These are phyloP conservation scores for Hymenochirus boettgeri DNA, from an alignment of 2,113 vertebrate genomes.

Conservation along the genomic window DNA sequence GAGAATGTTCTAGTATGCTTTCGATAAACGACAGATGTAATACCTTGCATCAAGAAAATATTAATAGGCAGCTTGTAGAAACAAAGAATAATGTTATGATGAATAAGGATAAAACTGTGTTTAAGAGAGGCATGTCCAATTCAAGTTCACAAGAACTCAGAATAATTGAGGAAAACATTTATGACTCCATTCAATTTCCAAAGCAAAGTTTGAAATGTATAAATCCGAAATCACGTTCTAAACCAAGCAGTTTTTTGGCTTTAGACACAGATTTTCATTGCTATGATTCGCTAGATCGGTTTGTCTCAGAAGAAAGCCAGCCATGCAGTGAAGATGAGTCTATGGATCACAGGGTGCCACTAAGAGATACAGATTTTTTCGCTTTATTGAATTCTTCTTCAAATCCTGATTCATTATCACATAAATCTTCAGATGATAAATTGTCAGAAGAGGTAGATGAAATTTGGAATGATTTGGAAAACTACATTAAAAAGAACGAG, in stretches of 20 bases:
- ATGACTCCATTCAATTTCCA: constrained; percentile 81
- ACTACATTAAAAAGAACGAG: constrained; percentile 94
- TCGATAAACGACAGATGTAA: constrained; percentile 53
- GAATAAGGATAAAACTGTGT: constrained; percentile 36
- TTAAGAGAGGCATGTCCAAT: constrained; percentile 38
- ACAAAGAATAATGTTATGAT: constrained; percentile 33
- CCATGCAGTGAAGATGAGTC: constrained; percentile 72
- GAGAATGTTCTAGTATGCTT: constrained; percentile 58
- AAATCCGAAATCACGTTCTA: constrained; percentile 47
- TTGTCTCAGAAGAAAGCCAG: constrained; percentile 81
- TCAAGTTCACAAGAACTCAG: constrained; percentile 67
- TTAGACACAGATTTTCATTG: constrained; percentile 67
- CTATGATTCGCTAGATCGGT: constrained; percentile 60
- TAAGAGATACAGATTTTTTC: constrained; percentile 62
- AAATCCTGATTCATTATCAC: constrained; percentile 61
- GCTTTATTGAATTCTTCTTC: constrained; percentile 63
- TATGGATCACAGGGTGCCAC: constrained; percentile 52
- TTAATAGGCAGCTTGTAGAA: constrained; percentile 30
- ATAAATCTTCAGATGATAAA: constrained; percentile 71
- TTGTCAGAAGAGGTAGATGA: constrained; percentile 89
- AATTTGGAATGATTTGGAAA: constrained; percentile 96
- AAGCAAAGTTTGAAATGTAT: constrained; percentile 53
- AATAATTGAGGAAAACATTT: constrained; percentile 83
- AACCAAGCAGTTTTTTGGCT: constrained; percentile 59
- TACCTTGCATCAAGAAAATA: constrained; percentile 55